Evolutionary conservation across 2,113 vertebrate genomes (phyloP).

Genomic region (Epinephelus moara): DNA sequence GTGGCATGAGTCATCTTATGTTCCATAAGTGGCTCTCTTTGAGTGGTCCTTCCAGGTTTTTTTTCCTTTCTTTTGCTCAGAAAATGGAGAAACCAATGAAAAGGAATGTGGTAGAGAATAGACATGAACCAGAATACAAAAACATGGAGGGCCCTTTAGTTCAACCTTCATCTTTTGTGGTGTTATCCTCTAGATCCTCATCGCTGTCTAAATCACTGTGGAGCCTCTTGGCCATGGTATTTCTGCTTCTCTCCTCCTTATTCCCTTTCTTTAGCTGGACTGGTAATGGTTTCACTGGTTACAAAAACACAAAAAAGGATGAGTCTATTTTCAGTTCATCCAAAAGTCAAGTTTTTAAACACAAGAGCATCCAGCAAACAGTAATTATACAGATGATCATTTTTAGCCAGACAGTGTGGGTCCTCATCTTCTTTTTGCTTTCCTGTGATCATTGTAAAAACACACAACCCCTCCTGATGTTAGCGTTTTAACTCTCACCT

Average conservation of each 20-base stretch:
- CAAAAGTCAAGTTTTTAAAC: neutral
- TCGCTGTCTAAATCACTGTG: conserved; percentile 94
- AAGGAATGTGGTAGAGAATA: conserved; percentile 34
- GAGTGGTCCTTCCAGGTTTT: conserved; percentile 23
- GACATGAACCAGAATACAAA: conserved; percentile 57
- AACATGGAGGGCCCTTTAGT: conserved; percentile 14
- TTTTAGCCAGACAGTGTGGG: neutral
- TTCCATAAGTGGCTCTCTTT: conserved; percentile 40
- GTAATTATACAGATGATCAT: neutral
- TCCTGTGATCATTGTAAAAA: neutral
- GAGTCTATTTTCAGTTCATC: neutral
- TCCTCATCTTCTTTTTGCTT: neutral
- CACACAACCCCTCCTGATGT: neutral
- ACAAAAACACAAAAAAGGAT: conserved; percentile 41
- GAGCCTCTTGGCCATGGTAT: conserved; percentile 90
- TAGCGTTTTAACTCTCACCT: conserved; percentile 61
- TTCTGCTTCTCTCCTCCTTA: conserved; percentile 89
- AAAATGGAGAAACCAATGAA: conserved; percentile 52
- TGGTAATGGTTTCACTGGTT: conserved; percentile 90
- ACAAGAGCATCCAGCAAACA: neutral
- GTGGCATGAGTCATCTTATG: conserved; percentile 33
- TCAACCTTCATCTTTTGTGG: conserved; percentile 86
- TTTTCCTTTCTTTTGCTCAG: conserved; percentile 44
- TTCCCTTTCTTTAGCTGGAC: conserved; percentile 89
- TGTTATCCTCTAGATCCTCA: conserved; percentile 92